Evolutionary conservation across 2,797 vertebrate genomes (phyloP).

Genomic region (Ceyx erithaca): DNA sequence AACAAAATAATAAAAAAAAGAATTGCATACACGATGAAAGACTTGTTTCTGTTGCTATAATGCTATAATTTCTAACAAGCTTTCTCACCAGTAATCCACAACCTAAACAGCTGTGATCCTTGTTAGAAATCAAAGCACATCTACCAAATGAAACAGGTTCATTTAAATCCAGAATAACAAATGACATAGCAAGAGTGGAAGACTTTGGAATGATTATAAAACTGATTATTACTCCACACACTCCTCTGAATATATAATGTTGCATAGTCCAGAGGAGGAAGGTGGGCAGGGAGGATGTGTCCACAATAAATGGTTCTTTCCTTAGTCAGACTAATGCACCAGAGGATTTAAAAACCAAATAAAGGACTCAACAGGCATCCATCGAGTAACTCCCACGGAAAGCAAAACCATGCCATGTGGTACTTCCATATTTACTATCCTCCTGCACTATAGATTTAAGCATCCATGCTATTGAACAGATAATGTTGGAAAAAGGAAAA

Average conservation of each 20-base stretch:
- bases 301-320: background rate
- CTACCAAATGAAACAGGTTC: background rate
- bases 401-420: background rate
- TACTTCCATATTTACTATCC: background rate
- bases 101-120: background rate
- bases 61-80: background rate
- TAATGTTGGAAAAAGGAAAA: background rate
- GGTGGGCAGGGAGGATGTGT: rapidly evolving
- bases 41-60: background rate
- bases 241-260: background rate
- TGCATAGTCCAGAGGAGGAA: background rate
- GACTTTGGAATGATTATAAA: background rate
- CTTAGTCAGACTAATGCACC: background rate
- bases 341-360: background rate
- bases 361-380: background rate
- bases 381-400: background rate
- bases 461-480: background rate
- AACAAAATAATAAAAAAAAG: background rate
- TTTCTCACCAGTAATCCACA: background rate
- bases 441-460: background rate
- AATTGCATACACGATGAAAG: background rate
- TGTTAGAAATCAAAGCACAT: background rate
- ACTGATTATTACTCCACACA: background rate
- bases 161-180: background rate
- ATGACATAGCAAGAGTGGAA: background rate